phyloP scores from a whole-genome alignment of 2,113 vertebrate species.

The Cinclus cinclus region DNA sequence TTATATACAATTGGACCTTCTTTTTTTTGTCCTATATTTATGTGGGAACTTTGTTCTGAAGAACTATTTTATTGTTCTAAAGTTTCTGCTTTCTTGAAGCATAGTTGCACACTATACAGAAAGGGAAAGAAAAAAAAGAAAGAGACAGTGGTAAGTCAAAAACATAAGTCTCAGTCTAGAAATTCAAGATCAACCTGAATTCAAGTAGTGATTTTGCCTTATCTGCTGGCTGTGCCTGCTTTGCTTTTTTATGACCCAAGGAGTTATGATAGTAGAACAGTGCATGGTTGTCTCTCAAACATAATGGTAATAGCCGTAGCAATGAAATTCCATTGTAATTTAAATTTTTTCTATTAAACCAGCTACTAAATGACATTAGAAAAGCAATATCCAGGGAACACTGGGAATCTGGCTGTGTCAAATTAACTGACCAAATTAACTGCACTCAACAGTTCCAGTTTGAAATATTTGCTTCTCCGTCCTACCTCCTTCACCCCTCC shows the following conservation, averaged over 20 bases:
- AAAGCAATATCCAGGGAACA: not conserved
- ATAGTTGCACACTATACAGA: not conserved
- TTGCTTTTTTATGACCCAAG: not conserved
- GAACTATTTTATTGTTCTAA: not conserved
- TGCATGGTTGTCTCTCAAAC: not conserved
- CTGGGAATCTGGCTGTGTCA: not conserved
- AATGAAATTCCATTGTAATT: not conserved
- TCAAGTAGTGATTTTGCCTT: not conserved
- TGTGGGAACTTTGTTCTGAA: not conserved
- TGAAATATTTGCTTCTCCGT: not conserved
- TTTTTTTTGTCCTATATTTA: not conserved
- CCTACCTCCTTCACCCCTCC: rapidly evolving
- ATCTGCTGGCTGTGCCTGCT: not conserved
- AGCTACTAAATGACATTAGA: not conserved
- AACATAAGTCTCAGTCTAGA: not conserved
- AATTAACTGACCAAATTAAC: not conserved
- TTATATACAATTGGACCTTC: not conserved
- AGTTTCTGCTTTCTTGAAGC: not conserved
- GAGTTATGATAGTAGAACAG: not conserved
- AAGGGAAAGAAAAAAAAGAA: not conserved
- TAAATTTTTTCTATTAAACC: not conserved
- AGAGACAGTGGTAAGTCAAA: not conserved
- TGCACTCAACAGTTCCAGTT: not conserved
- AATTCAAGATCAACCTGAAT: not conserved
- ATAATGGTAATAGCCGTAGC: not conserved